Conservation (phyloP, 2,797 vertebrate genomes). For the Arremon aurantiirostris region DNA sequence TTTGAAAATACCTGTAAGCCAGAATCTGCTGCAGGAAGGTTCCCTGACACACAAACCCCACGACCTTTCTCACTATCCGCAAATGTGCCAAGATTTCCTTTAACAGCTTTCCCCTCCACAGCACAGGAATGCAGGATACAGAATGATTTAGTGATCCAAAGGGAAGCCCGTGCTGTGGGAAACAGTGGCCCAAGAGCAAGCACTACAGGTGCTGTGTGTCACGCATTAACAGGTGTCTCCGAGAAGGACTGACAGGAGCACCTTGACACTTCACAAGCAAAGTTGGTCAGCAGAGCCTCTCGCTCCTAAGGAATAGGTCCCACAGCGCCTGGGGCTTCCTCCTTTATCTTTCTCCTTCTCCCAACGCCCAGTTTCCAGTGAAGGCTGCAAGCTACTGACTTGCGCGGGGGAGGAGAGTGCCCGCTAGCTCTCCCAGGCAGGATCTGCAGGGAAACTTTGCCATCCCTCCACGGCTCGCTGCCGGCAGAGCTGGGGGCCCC, state of each 20-base stretch:
- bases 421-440: slow-evolving; percentile 11
- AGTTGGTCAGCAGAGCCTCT: neutral
- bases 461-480: neutral
- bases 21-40: neutral
- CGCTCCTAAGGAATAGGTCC: neutral
- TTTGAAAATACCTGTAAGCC: neutral
- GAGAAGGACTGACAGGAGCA: neutral
- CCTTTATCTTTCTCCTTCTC: neutral
- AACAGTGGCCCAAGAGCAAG: neutral
- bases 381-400: neutral
- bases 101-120: neutral
- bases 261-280: neutral
- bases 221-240: slow-evolving; percentile 7
- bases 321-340: neutral
- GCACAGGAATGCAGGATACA: neutral
- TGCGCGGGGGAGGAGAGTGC: neutral
- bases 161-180: neutral
- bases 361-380: neutral
- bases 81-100: neutral
- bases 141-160: neutral
- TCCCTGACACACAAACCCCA: neutral
- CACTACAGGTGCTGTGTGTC: neutral
- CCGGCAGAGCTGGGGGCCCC: neutral
- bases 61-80: neutral
- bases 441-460: slow-evolving; percentile 43